phyloP scores from a whole-genome alignment of 2,797 vertebrate species.

The Tragelaphus oryx region DNA sequence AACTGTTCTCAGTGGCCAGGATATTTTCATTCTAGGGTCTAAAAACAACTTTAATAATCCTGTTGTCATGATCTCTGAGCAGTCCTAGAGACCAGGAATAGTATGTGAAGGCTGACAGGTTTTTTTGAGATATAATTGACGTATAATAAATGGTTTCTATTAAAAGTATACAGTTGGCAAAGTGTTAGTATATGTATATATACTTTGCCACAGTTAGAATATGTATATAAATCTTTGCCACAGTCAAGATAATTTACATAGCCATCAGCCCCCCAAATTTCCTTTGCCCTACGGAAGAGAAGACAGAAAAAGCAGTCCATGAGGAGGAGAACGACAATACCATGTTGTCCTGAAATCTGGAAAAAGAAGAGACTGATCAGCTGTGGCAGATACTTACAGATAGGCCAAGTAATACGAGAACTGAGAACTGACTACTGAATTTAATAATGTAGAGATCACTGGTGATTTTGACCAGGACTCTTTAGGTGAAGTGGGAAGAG shows the following conservation, averaged over 20 bases:
- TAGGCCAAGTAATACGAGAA: background rate
- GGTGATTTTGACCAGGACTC: background rate
- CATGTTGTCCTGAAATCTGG: background rate
- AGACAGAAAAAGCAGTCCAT: background rate
- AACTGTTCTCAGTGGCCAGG: background rate
- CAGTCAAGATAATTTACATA: background rate
- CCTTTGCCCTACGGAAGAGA: background rate
- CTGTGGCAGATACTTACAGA: background rate
- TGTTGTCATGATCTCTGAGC: background rate
- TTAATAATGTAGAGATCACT: background rate
- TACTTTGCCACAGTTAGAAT: background rate
- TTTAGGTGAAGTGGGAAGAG: background rate
- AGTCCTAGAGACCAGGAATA: background rate
- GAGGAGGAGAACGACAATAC: background rate
- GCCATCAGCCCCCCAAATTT: background rate
- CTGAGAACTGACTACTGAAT: background rate
- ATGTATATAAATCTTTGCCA: background rate
- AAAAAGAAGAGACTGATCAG: background rate
- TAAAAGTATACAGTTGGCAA: background rate
- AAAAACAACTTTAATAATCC: constrained; percentile 10
- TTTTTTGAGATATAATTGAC: background rate
- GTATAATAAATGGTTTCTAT: background rate
- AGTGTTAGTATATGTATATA: background rate
- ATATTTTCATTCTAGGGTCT: background rate
- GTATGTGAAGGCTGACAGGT: background rate